phyloP scores from a whole-genome alignment of 2,113 vertebrate genomes.

The Nibea albiflora region DNA sequence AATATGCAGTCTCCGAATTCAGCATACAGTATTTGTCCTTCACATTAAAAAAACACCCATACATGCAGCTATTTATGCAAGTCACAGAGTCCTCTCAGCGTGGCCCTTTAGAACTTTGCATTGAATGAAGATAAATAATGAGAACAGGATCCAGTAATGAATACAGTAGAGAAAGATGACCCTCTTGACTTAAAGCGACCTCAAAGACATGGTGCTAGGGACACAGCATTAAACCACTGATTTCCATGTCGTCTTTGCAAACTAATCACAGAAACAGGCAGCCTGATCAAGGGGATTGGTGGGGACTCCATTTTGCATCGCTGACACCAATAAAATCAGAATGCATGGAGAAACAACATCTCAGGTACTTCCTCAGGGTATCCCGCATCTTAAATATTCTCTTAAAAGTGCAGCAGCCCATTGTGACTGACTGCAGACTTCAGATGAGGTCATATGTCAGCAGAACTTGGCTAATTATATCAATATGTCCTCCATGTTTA shows the following conservation, averaged over 20 bases:
- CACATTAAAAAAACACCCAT: constrained; percentile 25
- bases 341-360: neutral
- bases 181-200: neutral
- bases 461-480: constrained; percentile 39
- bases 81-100: constrained; percentile 11
- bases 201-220: neutral
- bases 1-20: constrained; percentile 40
- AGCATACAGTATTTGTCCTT: constrained; percentile 40
- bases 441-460: constrained; percentile 20
- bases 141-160: constrained; percentile 12
- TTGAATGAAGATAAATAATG: constrained; percentile 34
- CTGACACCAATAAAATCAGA: constrained; percentile 52
- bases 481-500: constrained; percentile 18
- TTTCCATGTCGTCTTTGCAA: constrained; percentile 47
- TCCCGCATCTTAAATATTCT: constrained; percentile 14
- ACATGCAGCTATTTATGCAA: constrained; percentile 21
- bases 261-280: constrained; percentile 45
- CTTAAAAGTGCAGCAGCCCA: neutral
- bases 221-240: constrained; percentile 22
- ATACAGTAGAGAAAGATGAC: constrained; percentile 27
- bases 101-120: constrained; percentile 11
- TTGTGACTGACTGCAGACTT: constrained; percentile 7
- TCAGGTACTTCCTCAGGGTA: neutral
- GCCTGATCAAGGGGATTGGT: constrained; percentile 42
- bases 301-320: constrained; percentile 43